Conservation (phyloP, 2,797 vertebrate species). For the Scomberomorus guttatus region DNA sequence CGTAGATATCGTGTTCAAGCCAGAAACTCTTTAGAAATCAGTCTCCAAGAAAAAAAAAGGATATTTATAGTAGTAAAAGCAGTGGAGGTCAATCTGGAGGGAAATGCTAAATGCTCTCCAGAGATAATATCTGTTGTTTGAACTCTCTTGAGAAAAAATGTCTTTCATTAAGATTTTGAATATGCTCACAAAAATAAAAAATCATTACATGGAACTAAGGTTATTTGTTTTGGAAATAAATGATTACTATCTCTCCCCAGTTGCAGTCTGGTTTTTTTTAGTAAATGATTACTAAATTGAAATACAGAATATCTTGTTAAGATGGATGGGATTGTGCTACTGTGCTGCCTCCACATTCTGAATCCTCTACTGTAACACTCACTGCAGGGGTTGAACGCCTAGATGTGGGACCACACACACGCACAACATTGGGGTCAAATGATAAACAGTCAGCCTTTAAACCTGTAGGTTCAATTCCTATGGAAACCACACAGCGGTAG, state of each 20-base stretch:
- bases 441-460: slow-evolving; percentile 17
- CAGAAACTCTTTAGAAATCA: neutral
- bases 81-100: neutral
- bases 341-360: neutral
- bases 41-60: neutral
- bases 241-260: neutral
- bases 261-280: neutral
- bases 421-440: neutral
- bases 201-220: neutral
- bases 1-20: neutral
- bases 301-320: neutral
- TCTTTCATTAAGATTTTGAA: neutral
- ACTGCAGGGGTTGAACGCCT: neutral
- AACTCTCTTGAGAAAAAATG: neutral
- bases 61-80: neutral
- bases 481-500: neutral
- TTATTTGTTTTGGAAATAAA: slow-evolving; percentile 10
- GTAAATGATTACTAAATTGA: neutral
- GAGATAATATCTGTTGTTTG: neutral
- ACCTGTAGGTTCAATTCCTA: slow-evolving; percentile 22
- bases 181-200: neutral
- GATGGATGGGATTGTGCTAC: neutral
- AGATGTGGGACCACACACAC: slow-evolving; percentile 9
- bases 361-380: neutral
- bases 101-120: neutral